These are phyloP conservation scores for Oryzaephilus surinamensis DNA, from an alignment of 1,140 invertebrate genomes.

Conservation along the genomic window DNA sequence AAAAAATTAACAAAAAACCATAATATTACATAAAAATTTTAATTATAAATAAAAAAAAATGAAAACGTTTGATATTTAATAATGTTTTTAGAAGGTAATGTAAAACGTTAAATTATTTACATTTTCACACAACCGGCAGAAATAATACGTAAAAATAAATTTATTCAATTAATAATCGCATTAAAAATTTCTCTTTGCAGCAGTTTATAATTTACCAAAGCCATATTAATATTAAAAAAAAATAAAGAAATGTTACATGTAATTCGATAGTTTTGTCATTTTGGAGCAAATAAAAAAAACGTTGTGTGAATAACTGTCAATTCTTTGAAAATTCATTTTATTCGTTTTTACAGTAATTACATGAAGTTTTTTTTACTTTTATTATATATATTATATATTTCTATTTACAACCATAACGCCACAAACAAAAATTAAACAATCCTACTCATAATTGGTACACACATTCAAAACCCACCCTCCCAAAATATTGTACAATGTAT, in stretches of 20 bases:
- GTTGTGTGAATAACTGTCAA: conserved; percentile 31
- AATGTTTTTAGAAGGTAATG: conserved; percentile 37
- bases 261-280: too few relatives aligned
- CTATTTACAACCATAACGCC: not conserved
- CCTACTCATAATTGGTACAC: too few relatives aligned
- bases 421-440: not conserved
- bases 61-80: conserved; percentile 38
- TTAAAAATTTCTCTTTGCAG: not conserved
- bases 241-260: too few relatives aligned
- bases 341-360: too few relatives aligned
- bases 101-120: conserved; percentile 35
- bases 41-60: too few relatives aligned
- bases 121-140: conserved; percentile 34
- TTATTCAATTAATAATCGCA: conserved; percentile 3
- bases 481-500: conserved; percentile 5
- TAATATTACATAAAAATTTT: too few relatives aligned
- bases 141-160: conserved; percentile 21
- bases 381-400: too few relatives aligned
- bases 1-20: too few relatives aligned
- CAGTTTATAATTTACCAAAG: conserved; percentile 6
- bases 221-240: too few relatives aligned
- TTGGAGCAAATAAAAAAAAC: too few relatives aligned
- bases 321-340: conserved; percentile 30
- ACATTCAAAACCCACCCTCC: too few relatives aligned
- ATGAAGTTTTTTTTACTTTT: too few relatives aligned